These are phyloP conservation scores for Bellardia bayeri DNA, from an alignment of 2,888 invertebrate genomes.

Conservation along the genomic window DNA sequence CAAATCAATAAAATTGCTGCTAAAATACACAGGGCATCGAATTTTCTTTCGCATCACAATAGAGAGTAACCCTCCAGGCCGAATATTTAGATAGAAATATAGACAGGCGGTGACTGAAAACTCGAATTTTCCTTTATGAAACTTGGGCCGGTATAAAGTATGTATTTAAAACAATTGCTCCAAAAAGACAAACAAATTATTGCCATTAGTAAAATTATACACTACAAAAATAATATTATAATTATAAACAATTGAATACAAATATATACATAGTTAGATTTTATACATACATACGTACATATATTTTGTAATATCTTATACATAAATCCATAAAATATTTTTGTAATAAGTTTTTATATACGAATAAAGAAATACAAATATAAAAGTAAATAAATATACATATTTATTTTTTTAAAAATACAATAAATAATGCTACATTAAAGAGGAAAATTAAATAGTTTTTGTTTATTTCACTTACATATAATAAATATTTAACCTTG, in stretches of 20 bases:
- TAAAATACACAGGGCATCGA: no score
- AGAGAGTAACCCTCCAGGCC: no score
- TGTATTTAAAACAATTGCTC: conserved; percentile 13
- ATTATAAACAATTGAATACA: neutral
- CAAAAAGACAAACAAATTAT: conserved; percentile 17
- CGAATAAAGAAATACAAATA: neutral
- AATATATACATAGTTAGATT: neutral
- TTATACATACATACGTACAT: conserved; percentile 5
- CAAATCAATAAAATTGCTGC: no score
- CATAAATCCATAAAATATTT: neutral
- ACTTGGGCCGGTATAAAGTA: neutral
- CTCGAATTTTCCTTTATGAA: no score
- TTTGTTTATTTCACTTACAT: neutral
- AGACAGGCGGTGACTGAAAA: no score
- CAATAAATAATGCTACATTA: neutral
- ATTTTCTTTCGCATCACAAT: no score
- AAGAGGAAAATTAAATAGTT: no score
- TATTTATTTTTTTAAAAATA: neutral
- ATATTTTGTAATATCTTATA: neutral
- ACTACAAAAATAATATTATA: neutral
- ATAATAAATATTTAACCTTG: neutral
- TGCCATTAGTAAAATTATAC: conserved; percentile 62
- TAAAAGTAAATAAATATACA: neutral
- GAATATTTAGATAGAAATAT: no score
- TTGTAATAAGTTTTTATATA: neutral